These are phyloP conservation scores for Raja brachyura DNA, from an alignment of 2,113 vertebrate genomes.

Conservation along the genomic window DNA sequence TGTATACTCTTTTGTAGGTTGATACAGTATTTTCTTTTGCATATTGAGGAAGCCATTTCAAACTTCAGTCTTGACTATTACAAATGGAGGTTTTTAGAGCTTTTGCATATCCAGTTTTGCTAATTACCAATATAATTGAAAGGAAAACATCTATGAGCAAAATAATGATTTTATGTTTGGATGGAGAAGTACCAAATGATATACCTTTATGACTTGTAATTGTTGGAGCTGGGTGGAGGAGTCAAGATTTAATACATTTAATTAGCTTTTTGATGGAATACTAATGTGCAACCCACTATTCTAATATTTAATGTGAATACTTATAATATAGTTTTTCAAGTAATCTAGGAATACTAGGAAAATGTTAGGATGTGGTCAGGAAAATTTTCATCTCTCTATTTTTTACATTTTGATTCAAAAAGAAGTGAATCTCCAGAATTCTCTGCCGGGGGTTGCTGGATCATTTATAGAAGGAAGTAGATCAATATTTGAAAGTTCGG, in stretches of 20 bases:
- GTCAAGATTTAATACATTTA: neutral
- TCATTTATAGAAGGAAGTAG: no score
- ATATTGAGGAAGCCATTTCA: neutral
- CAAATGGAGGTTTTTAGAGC: neutral
- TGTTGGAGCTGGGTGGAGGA: no score
- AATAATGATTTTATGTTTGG: slow-evolving; percentile 10
- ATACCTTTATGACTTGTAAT: neutral
- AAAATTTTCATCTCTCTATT: neutral
- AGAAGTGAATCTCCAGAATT: no score
- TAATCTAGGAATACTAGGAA: neutral
- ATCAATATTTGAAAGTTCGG: no score
- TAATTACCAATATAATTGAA: neutral
- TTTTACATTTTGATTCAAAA: neutral
- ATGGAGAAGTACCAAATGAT: neutral
- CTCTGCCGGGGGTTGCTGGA: no score
- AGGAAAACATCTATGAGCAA: neutral
- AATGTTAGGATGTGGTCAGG: neutral
- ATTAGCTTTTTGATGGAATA: neutral
- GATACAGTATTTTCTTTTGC: neutral
- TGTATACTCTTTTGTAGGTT: slow-evolving; percentile 10
- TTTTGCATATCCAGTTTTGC: neutral
- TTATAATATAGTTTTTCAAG: neutral
- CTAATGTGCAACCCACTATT: neutral
- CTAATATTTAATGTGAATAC: neutral
- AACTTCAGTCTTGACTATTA: neutral